These are phyloP conservation scores for Nipponacmea schrenckii DNA, from an alignment of 2,888 invertebrate species.

Conservation along the genomic window DNA sequence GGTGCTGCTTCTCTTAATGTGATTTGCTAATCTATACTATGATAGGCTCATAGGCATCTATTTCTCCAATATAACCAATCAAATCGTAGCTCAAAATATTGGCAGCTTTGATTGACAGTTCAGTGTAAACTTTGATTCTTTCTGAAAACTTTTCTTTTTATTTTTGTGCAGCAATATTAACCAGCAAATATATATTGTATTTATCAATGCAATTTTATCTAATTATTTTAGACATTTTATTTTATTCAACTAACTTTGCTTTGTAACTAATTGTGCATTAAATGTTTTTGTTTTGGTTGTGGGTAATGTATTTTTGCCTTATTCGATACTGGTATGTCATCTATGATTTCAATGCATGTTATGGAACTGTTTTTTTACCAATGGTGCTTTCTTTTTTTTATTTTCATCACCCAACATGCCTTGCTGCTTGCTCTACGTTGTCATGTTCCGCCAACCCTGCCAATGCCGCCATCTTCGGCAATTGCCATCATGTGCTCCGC, in stretches of 20 bases:
- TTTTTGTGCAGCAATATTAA: background rate
- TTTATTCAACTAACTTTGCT: slow-evolving; percentile 7
- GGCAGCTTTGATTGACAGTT: too few species aligned
- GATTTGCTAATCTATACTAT: too few species aligned
- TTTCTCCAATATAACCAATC: too few species aligned
- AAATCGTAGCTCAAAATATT: too few species aligned
- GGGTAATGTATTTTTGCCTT: slow-evolving; percentile 7
- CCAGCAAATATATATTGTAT: background rate
- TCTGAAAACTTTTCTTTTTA: too few species aligned
- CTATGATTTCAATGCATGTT: slow-evolving; percentile 53
- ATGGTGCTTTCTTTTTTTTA: slow-evolving; percentile 66
- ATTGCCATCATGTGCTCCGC: slow-evolving; percentile 66
- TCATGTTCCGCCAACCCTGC: slow-evolving; percentile 69
- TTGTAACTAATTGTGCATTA: slow-evolving; percentile 5
- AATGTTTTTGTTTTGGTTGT: slow-evolving; percentile 7
- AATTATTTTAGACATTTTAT: slow-evolving; percentile 8
- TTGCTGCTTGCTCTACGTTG: slow-evolving; percentile 68
- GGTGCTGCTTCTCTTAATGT: too few species aligned
- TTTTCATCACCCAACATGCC: slow-evolving; percentile 68
- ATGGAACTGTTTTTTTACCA: slow-evolving; percentile 56
- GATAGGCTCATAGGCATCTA: too few species aligned
- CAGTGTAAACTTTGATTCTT: too few species aligned
- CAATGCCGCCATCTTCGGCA: slow-evolving; percentile 66
- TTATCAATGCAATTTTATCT: slow-evolving; percentile 4
- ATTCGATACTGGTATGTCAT: slow-evolving; percentile 19